phyloP scores from a whole-genome alignment of 2,797 vertebrate genomes.

The Glossophaga mutica region DNA sequence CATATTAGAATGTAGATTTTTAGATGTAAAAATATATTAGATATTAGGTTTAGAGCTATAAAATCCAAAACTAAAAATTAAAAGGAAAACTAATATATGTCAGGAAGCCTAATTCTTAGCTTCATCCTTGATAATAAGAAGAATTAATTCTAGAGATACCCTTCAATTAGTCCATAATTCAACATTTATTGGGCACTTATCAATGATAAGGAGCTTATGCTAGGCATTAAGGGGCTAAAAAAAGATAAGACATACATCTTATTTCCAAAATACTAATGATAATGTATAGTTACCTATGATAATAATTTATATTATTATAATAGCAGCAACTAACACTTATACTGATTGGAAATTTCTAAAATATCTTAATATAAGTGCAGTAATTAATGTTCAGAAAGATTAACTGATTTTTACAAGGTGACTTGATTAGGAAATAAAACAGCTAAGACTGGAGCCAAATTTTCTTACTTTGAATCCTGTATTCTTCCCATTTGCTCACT shows the following conservation, averaged over 20 bases:
- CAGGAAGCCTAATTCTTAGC: background rate
- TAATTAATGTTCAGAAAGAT: background rate
- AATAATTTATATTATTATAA: background rate
- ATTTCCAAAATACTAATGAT: slow-evolving; percentile 31
- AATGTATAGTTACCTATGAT: background rate
- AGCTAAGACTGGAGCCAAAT: background rate
- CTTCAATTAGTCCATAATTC: background rate
- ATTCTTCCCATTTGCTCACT: background rate
- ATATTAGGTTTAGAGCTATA: slow-evolving; percentile 26
- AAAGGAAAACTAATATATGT: slow-evolving; percentile 11
- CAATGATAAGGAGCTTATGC: background rate
- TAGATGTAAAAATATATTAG: background rate
- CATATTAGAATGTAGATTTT: slow-evolving; percentile 30
- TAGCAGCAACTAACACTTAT: background rate
- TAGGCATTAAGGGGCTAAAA: background rate
- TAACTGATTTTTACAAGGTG: background rate
- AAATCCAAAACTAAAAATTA: background rate
- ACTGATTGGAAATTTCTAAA: slow-evolving; percentile 31
- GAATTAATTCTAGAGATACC: background rate
- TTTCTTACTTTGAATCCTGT: background rate
- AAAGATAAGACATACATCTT: background rate
- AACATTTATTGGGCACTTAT: slow-evolving; percentile 8
- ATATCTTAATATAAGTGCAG: background rate
- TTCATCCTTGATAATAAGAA: background rate
- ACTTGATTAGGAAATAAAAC: background rate